Conservation (phyloP, 23 tunicate genomes). For the Botrylloides violaceus region DNA sequence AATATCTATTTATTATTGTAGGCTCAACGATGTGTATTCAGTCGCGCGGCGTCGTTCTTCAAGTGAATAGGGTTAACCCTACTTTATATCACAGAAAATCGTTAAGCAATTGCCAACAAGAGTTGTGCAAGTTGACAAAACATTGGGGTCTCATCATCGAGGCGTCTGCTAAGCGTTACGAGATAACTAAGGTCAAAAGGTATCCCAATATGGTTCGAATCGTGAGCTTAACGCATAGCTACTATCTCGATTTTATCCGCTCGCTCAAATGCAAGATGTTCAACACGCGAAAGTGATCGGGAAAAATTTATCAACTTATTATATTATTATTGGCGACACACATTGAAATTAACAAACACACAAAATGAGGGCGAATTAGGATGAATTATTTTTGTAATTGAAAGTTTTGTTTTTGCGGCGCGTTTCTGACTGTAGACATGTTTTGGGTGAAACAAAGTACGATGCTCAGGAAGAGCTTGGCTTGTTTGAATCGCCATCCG, state of each 20-base stretch:
- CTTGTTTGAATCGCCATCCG: slow-evolving; percentile 30
- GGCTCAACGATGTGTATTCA: background rate
- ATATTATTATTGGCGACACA: background rate
- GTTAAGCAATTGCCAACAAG: background rate
- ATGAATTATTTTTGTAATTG: background rate
- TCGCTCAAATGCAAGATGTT: background rate
- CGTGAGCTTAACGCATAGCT: background rate
- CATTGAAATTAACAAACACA: background rate
- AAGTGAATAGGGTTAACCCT: background rate
- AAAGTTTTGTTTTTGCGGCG: background rate
- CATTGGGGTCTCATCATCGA: slow-evolving; percentile 5
- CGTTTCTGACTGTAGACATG: slow-evolving; percentile 22
- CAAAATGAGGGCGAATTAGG: background rate
- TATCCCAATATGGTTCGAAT: slow-evolving; percentile 7
- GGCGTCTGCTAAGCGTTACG: slow-evolving; percentile 4
- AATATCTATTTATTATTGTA: too few relatives aligned
- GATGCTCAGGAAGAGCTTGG: background rate
- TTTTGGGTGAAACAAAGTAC: slow-evolving; percentile 24
- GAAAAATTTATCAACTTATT: background rate
- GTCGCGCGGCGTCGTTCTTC: too few relatives aligned
- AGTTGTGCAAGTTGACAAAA: slow-evolving; percentile 13
- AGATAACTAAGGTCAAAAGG: slow-evolving; percentile 27
- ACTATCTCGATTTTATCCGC: background rate
- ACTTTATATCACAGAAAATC: background rate
- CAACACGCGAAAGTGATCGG: too few relatives aligned